phyloP scores from a whole-genome alignment of 2,888 invertebrate species.

The Adelognathus sp. region DNA sequence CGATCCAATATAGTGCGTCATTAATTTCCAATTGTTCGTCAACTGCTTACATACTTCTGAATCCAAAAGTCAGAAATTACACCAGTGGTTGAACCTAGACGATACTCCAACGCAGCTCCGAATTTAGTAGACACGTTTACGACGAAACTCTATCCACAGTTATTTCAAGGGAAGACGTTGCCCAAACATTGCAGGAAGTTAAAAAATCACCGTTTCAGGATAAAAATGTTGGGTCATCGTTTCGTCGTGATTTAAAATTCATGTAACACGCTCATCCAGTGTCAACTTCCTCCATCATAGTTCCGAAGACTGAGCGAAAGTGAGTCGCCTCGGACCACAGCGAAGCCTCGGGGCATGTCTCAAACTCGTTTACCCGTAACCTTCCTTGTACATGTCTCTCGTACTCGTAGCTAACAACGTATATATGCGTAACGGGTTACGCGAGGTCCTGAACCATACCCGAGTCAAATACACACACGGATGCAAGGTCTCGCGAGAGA shows the following conservation, averaged over 20 bases:
- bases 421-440: conserved; percentile 59
- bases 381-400: conserved; percentile 65
- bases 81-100: too few relatives aligned
- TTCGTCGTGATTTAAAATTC: too few relatives aligned
- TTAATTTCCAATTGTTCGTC: too few relatives aligned
- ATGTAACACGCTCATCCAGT: neutral
- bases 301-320: conserved; percentile 69
- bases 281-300: conserved; percentile 23
- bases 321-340: conserved; percentile 61
- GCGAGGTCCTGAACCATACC: conserved; percentile 51
- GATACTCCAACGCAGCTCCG: too few relatives aligned
- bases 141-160: too few relatives aligned
- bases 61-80: too few relatives aligned
- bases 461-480: neutral
- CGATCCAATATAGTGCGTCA: too few relatives aligned
- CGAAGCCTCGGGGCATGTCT: conserved; percentile 63
- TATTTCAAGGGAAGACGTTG: too few relatives aligned
- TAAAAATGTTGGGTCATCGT: too few relatives aligned
- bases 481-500: conserved; percentile 32
- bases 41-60: too few relatives aligned
- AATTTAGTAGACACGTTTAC: too few relatives aligned
- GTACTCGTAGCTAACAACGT: conserved; percentile 20
- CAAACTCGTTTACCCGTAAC: conserved; percentile 76
- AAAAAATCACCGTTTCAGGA: neutral
- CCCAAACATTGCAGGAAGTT: too few relatives aligned